phyloP scores from a whole-genome alignment of 2,797 vertebrate species.

The Platyrinchus mystaceus region DNA sequence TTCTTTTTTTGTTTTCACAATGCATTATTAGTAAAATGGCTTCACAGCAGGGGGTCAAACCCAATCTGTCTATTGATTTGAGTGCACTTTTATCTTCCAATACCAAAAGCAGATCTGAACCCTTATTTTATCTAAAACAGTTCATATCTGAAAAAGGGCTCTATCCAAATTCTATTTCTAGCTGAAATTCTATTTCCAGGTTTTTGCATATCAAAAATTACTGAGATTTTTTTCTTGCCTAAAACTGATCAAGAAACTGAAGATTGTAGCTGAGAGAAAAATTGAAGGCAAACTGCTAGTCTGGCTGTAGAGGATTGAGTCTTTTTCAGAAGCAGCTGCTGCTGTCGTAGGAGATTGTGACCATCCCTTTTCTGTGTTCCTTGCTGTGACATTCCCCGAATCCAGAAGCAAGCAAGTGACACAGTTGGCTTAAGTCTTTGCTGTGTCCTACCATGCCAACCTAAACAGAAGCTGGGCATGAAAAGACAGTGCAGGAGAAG shows the following conservation, averaged over 20 bases:
- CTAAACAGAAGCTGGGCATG: background rate
- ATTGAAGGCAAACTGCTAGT: background rate
- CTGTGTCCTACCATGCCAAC: background rate
- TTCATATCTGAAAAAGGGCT: background rate
- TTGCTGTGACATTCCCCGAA: conserved; percentile 8
- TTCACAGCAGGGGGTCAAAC: background rate
- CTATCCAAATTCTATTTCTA: conserved; percentile 1
- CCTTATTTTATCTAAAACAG: background rate
- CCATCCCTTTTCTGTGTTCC: background rate
- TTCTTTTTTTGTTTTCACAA: background rate
- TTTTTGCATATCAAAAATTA: background rate
- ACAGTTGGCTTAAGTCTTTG: background rate
- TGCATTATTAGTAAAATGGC: background rate
- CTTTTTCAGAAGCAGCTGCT: conserved; percentile 47
- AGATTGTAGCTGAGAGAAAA: background rate
- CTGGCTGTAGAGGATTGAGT: background rate
- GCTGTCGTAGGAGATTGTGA: conserved; percentile 6
- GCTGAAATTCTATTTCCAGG: conserved; percentile 11
- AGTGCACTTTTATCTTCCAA: conserved; percentile 14
- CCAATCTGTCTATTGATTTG: conserved; percentile 20
- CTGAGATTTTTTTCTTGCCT: background rate
- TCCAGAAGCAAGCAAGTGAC: background rate
- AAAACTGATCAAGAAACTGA: background rate
- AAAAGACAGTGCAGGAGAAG: background rate
- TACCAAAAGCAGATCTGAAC: background rate